Base-by-base conservation (phyloP, 2,888 invertebrate genomes). In the Cheilosia pagana region DNA sequence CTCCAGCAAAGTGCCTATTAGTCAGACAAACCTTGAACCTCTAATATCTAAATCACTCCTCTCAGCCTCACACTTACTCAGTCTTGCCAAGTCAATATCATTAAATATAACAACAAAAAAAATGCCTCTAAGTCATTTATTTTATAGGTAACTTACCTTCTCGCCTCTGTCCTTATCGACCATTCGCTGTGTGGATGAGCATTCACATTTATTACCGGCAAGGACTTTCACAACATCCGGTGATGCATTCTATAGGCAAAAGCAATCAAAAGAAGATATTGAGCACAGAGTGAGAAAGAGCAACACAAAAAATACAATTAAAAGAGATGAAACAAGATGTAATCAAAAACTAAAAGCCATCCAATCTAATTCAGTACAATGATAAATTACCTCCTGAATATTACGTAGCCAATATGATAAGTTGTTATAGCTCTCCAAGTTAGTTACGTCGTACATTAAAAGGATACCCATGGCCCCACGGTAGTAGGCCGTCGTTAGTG, bases 391-490 rank as follows among this genome's bases (percentile, higher is more conserved):
- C 94, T 96, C 96, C 93, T 97, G 96, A 88, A 98, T 97, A 92
- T 97, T 97, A 91, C 96, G 94, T 85, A 98, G 93, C 98, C 98
- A 98, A 90, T 97, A 97, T 8, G 96, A 95, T 87, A 98, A 93
- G 92, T 97, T 96, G 91, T 97, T 96, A 91, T 97, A 98, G n/a
- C 97, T 97, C 89, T 96, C 96, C 89, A 96, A 92, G 91, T 96
- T 96, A 48, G 97, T 97, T 87, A 97, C 96, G 91, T 98, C 98
- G 90, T 98, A 98, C 94, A 98, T 96, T 23, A 98, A 94, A 57
- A 97, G 93, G 88, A 98, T 97, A 65, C 98, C 98, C 97, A 97
- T 97, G 14, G 97, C 97, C 4, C 97, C 97, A 57, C 97, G 93
- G 92, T 97, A 97, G 92, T 97, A 97, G 5, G 97, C 97, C 12